Evolutionary conservation across 2,113 vertebrate species (phyloP).

Genomic region (Pelmatolapia mariae): DNA sequence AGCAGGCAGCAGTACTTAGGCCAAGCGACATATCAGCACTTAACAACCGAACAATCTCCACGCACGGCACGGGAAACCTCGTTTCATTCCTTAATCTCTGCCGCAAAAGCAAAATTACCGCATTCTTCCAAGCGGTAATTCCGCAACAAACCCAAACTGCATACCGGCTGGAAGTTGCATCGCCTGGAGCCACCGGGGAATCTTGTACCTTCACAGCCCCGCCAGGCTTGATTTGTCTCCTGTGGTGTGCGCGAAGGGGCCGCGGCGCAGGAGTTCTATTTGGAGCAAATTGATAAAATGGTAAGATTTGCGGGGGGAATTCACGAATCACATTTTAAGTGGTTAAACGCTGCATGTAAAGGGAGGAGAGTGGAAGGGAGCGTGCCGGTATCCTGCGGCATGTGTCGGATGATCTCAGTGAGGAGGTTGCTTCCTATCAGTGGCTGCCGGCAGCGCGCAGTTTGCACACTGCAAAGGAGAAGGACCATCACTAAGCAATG

Average conservation of each 20-base stretch:
- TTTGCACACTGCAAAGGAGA: background rate
- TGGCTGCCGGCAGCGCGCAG: background rate
- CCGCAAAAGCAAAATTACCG: background rate
- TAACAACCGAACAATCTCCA: background rate
- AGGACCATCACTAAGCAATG: background rate
- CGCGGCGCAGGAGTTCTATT: background rate
- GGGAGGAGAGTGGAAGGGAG: background rate
- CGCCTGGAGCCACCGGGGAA: background rate
- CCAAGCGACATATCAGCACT: background rate
- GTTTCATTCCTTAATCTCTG: background rate
- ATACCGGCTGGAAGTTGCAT: background rate
- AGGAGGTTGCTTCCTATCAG: background rate
- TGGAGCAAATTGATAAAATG: background rate
- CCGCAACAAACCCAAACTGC: background rate
- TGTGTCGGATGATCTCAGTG: slow-evolving; percentile 4
- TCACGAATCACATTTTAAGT: background rate
- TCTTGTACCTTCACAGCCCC: background rate
- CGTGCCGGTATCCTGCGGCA: slow-evolving; percentile 38
- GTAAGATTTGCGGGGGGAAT: background rate
- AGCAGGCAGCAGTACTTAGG: slow-evolving; percentile 2
- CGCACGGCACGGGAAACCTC: background rate
- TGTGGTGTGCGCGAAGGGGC: background rate
- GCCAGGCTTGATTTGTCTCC: background rate
- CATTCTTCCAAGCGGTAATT: background rate
- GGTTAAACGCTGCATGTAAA: background rate